Evolutionary conservation across 2,797 vertebrate species (phyloP).

Genomic region (Oryzias sinensis): DNA sequence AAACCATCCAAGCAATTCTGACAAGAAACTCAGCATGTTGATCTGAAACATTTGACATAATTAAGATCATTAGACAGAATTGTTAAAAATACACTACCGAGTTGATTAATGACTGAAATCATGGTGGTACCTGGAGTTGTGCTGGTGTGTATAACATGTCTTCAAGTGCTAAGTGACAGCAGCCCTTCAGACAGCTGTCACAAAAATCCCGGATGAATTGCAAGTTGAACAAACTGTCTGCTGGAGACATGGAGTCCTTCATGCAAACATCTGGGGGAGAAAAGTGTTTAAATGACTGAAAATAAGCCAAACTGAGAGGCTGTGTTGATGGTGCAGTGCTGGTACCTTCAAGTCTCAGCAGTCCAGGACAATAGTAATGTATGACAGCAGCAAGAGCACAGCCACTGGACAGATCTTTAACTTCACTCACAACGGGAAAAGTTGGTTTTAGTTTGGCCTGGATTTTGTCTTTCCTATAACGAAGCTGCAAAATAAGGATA

Average conservation of each 20-base stretch:
- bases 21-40: slow-evolving; percentile 85
- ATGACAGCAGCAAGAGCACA: slow-evolving; percentile 87
- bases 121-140: slow-evolving; percentile 78
- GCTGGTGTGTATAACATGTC: slow-evolving; percentile 86
- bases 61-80: not conserved
- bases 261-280: slow-evolving; percentile 83
- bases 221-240: slow-evolving; percentile 89
- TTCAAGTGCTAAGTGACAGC: slow-evolving; percentile 86
- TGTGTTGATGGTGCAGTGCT: not conserved
- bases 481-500: slow-evolving; percentile 74
- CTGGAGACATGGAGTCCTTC: slow-evolving; percentile 88
- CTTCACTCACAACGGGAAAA: slow-evolving; percentile 82
- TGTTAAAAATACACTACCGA: not conserved
- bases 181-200: slow-evolving; percentile 84
- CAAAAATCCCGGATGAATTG: slow-evolving; percentile 90
- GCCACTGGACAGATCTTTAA: slow-evolving; percentile 87
- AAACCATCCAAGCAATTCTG: slow-evolving; percentile 88
- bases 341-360: slow-evolving; percentile 88
- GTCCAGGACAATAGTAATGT: slow-evolving; percentile 89
- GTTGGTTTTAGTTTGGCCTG: slow-evolving; percentile 83
- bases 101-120: not conserved
- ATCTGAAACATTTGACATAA: slow-evolving; percentile 64
- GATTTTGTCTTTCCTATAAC: slow-evolving; percentile 90
- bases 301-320: not conserved
- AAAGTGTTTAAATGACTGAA: not conserved